These are phyloP conservation scores for Corydoras maculifer DNA, from an alignment of 2,113 vertebrate genomes.

Conservation along the genomic window DNA sequence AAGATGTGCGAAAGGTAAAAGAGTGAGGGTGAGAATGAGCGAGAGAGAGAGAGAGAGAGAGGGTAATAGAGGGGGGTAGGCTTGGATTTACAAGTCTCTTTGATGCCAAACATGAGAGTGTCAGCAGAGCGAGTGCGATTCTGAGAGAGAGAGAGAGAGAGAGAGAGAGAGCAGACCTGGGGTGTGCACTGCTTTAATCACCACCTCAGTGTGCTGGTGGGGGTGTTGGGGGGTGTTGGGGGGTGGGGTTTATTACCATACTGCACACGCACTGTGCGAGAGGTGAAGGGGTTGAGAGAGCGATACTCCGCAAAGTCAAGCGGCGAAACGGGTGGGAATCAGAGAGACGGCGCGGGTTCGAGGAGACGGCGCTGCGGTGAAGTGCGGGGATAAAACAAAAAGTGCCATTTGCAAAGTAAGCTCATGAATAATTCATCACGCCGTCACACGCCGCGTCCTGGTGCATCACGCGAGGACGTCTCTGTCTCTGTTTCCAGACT, in stretches of 20 bases:
- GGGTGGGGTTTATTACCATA: too few relatives aligned
- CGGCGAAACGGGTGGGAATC: too few relatives aligned
- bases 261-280: too few relatives aligned
- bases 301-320: too few relatives aligned
- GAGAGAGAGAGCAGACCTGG: slow-evolving; percentile 27
- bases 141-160: slow-evolving; percentile 5
- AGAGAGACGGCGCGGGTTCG: too few relatives aligned
- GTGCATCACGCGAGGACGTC: slow-evolving; percentile 16
- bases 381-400: too few relatives aligned
- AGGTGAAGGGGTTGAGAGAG: too few relatives aligned
- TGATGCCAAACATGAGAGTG: slow-evolving; percentile 45
- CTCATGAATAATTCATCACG: too few relatives aligned
- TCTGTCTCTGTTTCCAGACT: slow-evolving; percentile 5
- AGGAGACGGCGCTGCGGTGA: too few relatives aligned
- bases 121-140: slow-evolving; percentile 30
- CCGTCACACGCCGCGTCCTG: not conserved
- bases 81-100: slow-evolving; percentile 54
- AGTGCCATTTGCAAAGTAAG: too few relatives aligned
- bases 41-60: not conserved
- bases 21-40: not conserved
- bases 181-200: slow-evolving; percentile 50
- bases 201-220: slow-evolving; percentile 32
- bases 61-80: not conserved
- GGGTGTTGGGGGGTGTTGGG: too few relatives aligned
- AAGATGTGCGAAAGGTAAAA: too few relatives aligned